A percentile compares a stretch with the other conserved stretches of the same genome.
These are phyloP conservation scores for Ditylenchus dipsaci DNA, from an alignment of 1,140 invertebrate genomes.

Conservation along the genomic window DNA sequence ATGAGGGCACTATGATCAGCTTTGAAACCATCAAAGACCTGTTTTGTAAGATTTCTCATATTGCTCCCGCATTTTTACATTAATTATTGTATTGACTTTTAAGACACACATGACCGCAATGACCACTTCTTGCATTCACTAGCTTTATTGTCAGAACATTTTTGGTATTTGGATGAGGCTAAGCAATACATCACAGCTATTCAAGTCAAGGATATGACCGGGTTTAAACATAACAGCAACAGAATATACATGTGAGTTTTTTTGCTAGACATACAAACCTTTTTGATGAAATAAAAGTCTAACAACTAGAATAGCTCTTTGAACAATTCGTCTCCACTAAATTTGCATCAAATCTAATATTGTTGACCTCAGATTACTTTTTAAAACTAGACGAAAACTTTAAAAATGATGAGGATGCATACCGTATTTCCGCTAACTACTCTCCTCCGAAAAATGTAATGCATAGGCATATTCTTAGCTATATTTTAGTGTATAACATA, in stretches of 20 bases:
- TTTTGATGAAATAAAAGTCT: too few species aligned
- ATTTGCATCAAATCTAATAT: too few species aligned
- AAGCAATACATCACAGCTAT: constrained; percentile 6
- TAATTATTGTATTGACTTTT: constrained; percentile 10
- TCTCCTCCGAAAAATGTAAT: too few species aligned
- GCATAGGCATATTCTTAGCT: too few species aligned
- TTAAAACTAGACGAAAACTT: too few species aligned
- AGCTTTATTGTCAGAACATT: constrained; percentile 35
- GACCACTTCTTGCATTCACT: constrained; percentile 34
- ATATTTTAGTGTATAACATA: too few species aligned
- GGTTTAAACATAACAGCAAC: constrained; percentile 6
- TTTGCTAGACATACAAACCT: not conserved
- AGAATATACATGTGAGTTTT: constrained; percentile 36
- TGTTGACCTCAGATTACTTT: too few species aligned
- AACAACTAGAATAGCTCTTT: too few species aligned
- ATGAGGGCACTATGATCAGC: constrained; percentile 42
- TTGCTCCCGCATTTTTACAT: constrained; percentile 1
- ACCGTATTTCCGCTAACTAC: too few species aligned
- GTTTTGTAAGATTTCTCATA: constrained; percentile 19
- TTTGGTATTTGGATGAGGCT: constrained; percentile 40
- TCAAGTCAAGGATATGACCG: constrained; percentile 12
- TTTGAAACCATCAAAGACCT: constrained; percentile 35
- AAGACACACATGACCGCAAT: constrained; percentile 20
- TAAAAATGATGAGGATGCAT: too few species aligned
- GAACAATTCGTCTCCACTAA: too few species aligned